Base-by-base conservation (phyloP, 1,140 invertebrate genomes). In the Drosophila busckii region DNA sequence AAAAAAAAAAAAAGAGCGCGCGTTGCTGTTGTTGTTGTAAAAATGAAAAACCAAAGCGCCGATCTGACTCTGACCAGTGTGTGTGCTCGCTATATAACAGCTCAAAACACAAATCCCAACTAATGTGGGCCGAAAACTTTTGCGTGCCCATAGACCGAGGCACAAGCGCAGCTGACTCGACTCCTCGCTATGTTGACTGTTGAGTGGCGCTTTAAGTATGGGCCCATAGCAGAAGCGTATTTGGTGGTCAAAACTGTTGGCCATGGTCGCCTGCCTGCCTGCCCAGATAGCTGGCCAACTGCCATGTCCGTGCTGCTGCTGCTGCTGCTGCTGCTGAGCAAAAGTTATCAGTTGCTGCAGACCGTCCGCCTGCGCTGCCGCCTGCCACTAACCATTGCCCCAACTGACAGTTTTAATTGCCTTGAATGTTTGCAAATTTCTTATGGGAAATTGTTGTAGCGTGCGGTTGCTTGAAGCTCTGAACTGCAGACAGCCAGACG, bases 341-440 rank as follows among this genome's bases (percentile, higher is more conserved):
- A 76, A 76, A 76, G 62, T 80, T 78, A 78, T 78, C 71, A 67
- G 62, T 66, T 62, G 41, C 40, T 61, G 32, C 66, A 63, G 50
- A 22, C 25, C 25, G 35, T 35, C 35, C 40, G 17, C 29, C 13
- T 3, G 28, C 32, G 10, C 19, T 46, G 26, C 10, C 48, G 32
- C 26, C 50, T 26, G 17, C 40, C 17, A 13, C 41, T n/a, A n/a
- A n/a, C 40, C 68, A 63, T 56, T 63, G 60, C 62, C n/a, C n/a
- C 46, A 61, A 45, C 73, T 80, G 73, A 78, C 73, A 78, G 73
- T 78, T 78, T 78, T 78, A 78, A 78, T 78, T 78, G 73, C 73
- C 73, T 78, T 60, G 73, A 78, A 80, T 78, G 73, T 73, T 78
- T 80, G 73, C 73, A 78, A 78, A 78, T 78, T 78, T 78, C 73